A percentile compares a stretch with the other conserved stretches of the same genome.
These are phyloP conservation scores for Callionymus lyra DNA, from an alignment of 2,113 vertebrate species.

Conservation along the genomic window DNA sequence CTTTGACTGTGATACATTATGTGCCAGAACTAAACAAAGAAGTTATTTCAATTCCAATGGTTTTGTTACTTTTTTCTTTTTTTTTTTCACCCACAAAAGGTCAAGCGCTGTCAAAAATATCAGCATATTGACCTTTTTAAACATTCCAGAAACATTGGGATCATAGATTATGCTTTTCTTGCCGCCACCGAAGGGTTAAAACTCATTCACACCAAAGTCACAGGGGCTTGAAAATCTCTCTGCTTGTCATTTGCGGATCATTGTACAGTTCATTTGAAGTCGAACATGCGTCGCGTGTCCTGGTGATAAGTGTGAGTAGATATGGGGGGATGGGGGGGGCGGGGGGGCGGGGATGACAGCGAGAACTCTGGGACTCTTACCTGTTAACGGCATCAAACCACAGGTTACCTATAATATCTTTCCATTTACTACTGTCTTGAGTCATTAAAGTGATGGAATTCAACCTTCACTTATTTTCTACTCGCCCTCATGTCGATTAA, in stretches of 20 bases:
- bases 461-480: too few species aligned
- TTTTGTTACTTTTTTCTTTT: conserved; percentile 76
- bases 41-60: conserved; percentile 78
- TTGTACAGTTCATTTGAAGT: conserved; percentile 61
- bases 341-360: conserved; percentile 24
- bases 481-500: too few species aligned
- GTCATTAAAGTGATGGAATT: too few species aligned
- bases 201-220: conserved; percentile 56
- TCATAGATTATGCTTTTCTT: conserved; percentile 66
- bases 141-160: conserved; percentile 74
- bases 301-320: conserved; percentile 49
- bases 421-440: too few species aligned
- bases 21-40: conserved; percentile 74
- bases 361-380: conserved; percentile 3
- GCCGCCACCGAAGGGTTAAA: conserved; percentile 65
- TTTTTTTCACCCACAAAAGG: too few species aligned
- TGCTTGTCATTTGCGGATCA: conserved; percentile 59
- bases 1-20: conserved; percentile 74
- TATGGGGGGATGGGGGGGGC: conserved; percentile 25
- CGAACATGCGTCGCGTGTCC: conserved; percentile 43
- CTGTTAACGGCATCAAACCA: too few species aligned
- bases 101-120: conserved; percentile 77
- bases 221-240: conserved; percentile 38
- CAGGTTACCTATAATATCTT: too few species aligned
- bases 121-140: conserved; percentile 81